phyloP scores from a whole-genome alignment of 2,797 vertebrate genomes.

The Notolabrus celidotus region DNA sequence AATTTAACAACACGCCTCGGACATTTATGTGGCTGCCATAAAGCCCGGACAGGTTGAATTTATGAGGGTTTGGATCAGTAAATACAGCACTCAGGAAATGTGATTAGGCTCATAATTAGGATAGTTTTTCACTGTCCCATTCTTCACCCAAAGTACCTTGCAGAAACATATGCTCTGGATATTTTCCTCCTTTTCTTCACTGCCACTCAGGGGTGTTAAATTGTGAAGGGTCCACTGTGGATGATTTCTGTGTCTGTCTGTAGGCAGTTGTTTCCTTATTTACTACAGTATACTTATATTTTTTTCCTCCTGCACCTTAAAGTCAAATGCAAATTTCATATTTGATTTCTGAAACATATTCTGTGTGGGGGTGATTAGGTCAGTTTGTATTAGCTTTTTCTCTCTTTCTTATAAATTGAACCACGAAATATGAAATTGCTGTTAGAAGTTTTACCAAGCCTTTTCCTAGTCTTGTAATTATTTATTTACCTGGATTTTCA shows the following conservation, averaged over 20 bases:
- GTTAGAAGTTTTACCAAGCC: not conserved
- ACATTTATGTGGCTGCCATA: constrained; percentile 76
- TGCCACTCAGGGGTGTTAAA: not conserved
- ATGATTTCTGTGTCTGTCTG: not conserved
- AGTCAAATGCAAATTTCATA: constrained; percentile 11
- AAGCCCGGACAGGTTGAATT: constrained; percentile 73
- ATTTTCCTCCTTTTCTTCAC: constrained; percentile 36
- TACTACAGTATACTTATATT: not conserved
- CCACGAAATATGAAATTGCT: not conserved
- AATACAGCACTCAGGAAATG: constrained; percentile 82
- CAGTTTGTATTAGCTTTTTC: no score
- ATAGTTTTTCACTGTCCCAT: constrained; percentile 70
- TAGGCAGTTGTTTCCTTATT: not conserved
- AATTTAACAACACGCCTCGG: constrained; percentile 68
- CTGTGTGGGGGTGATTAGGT: not conserved
- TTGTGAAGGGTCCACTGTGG: not conserved
- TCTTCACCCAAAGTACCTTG: constrained; percentile 69
- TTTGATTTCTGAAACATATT: not conserved
- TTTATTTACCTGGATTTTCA: constrained; percentile 15
- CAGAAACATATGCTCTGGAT: constrained; percentile 63
- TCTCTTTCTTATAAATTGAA: not conserved
- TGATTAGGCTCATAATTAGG: constrained; percentile 81
- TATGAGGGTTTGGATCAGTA: constrained; percentile 74
- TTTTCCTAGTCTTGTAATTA: not conserved
- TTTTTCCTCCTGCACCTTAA: not conserved